Evolutionary conservation across 2,113 vertebrate genomes (phyloP), one percentile per base, ranked within the genome.

Genomic region (Ceyx cyanopectus): DNA sequence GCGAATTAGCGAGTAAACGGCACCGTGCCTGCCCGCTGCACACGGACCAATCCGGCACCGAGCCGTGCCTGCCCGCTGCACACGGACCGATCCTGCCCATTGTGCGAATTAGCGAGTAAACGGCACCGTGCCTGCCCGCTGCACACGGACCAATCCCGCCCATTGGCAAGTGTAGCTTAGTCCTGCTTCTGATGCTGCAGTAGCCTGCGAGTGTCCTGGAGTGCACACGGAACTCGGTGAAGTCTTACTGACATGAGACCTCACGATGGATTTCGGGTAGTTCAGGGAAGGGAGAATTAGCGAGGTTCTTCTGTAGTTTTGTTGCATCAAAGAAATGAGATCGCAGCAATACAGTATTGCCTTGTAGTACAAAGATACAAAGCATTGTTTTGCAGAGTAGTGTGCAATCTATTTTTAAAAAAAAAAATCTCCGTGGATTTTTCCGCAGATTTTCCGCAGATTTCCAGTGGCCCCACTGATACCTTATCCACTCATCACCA

Each of bases 401-500:
- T 93, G 43, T 97, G 93, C 92, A 94, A 92, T 96, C 90, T 95
- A 94, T 96, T 85, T 94, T 97, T 97, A 95, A 97, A 96, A 97
- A 96, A 96, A 97, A 97, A 97, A 97, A 97, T 97, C 92, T 97
- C 97, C 95, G 91, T 98, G 97, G 97, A 97, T 98, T 98, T 98
- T 98, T 97, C 96, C 97, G 96, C 97, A 98, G 98, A 98, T 98
- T 97, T 98, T 98, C 95, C 97, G 98, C 97, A 98, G 98, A 98
- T 98, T 98, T 98, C 98, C 98, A 94, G 98, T 98, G 97, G 98
- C 98, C 95, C 98, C 98, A 95, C 95, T 98, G 98, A 98, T 98
- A 97, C 98, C 98, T 97, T 98, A 98, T 97, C 98, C 98, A 96
- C 98, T 98, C 97, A 98, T 98, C 98, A 98, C 98, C 96, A 98